These are phyloP conservation scores for Ptychadena robeensis DNA, from an alignment of 2,797 vertebrate species.

Conservation along the genomic window DNA sequence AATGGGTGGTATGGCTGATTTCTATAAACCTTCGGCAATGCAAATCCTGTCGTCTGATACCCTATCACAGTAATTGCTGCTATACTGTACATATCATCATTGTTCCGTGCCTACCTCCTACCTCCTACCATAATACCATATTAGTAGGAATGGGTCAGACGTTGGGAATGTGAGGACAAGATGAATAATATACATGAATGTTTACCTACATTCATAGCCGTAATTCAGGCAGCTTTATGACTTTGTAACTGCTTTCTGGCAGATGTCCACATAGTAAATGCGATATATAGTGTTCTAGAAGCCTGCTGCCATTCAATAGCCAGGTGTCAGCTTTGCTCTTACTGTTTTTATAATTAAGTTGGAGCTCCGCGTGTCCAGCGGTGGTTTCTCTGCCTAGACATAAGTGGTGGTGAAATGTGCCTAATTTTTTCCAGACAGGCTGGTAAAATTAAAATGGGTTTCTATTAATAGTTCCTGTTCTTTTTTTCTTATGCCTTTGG, in stretches of 20 bases:
- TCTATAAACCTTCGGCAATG: too few relatives aligned
- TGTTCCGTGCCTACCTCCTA: too few relatives aligned
- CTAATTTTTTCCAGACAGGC: slow-evolving; percentile 25
- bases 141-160: too few relatives aligned
- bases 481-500: neutral
- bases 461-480: slow-evolving; percentile 23
- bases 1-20: too few relatives aligned
- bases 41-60: too few relatives aligned
- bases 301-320: neutral
- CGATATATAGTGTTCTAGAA: neutral
- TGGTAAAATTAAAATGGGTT: neutral
- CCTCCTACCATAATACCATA: neutral
- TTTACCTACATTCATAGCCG: neutral
- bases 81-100: neutral
- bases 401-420: neutral
- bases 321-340: neutral
- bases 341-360: neutral
- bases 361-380: neutral
- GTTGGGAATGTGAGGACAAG: neutral
- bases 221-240: neutral
- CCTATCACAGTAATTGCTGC: too few relatives aligned
- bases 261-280: neutral
- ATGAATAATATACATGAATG: neutral
- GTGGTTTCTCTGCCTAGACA: neutral
- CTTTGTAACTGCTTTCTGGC: neutral